phyloP scores from a whole-genome alignment of 2,113 vertebrate species.

The Circaetus gallicus region DNA sequence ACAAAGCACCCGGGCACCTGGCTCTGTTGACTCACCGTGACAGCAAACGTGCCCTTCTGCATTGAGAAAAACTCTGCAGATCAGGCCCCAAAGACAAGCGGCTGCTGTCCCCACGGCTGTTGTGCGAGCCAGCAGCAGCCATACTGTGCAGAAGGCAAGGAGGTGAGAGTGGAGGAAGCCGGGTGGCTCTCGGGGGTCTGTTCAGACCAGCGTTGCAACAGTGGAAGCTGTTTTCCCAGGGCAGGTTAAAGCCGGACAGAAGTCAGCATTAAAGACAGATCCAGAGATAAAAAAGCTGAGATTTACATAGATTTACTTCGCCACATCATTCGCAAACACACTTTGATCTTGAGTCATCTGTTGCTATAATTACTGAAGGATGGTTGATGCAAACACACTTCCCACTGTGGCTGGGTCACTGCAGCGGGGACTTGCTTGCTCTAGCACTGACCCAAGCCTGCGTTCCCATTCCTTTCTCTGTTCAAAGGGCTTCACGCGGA shows the following conservation, averaged over 20 bases:
- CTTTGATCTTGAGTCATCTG: slow-evolving; percentile 57
- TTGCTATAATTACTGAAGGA: slow-evolving; percentile 52
- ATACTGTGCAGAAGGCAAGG: rapidly evolving
- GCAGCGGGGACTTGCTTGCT: neutral
- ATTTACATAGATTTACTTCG: neutral
- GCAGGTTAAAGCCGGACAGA: slow-evolving; percentile 14
- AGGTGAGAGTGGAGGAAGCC: neutral
- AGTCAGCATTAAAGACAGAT: slow-evolving; percentile 57
- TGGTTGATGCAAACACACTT: slow-evolving; percentile 25
- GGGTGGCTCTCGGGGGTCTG: neutral
- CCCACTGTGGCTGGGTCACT: slow-evolving; percentile 29
- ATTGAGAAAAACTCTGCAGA: rapidly evolving
- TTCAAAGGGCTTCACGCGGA: neutral
- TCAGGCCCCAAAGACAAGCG: neutral
- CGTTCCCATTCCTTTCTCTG: neutral
- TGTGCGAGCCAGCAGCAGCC: neutral
- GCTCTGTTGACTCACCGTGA: neutral
- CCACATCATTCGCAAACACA: slow-evolving; percentile 48
- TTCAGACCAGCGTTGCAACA: neutral
- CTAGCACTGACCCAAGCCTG: neutral
- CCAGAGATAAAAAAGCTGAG: slow-evolving; percentile 5
- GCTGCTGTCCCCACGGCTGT: neutral
- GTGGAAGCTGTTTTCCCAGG: neutral
- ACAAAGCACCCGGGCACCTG: neutral
- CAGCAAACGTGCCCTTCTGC: neutral